These are phyloP conservation scores for Oryzias melastigma DNA, from an alignment of 2,113 vertebrate species.

Conservation along the genomic window DNA sequence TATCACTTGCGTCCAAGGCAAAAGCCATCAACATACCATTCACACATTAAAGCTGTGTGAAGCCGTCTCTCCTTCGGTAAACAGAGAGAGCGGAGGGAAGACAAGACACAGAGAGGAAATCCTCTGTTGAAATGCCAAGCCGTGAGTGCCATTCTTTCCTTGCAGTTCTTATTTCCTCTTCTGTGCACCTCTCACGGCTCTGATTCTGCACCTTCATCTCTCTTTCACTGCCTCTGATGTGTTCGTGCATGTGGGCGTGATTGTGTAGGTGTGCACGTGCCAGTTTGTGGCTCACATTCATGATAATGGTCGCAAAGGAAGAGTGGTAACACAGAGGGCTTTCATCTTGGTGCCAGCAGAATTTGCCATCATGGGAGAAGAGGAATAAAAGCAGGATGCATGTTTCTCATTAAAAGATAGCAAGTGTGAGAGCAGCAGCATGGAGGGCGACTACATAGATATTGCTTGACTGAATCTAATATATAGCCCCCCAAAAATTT, in stretches of 20 bases:
- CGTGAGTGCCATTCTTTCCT: constrained; percentile 55
- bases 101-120: constrained; percentile 74
- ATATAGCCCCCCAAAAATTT: not conserved
- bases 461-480: not conserved
- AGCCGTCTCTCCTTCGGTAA: constrained; percentile 61
- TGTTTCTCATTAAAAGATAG: constrained; percentile 5
- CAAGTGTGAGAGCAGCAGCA: constrained; percentile 6
- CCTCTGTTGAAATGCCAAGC: constrained; percentile 74
- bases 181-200: constrained; percentile 43
- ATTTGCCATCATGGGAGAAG: constrained; percentile 8
- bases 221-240: constrained; percentile 13
- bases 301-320: constrained; percentile 6
- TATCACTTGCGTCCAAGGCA: not conserved
- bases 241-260: constrained; percentile 9
- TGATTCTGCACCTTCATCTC: constrained; percentile 46
- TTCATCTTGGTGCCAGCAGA: constrained; percentile 31
- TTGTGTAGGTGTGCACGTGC: constrained; percentile 19
- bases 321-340: constrained; percentile 24
- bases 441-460: not conserved
- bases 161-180: constrained; percentile 54
- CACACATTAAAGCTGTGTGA: constrained; percentile 23
- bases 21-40: constrained; percentile 7
- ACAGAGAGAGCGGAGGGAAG: constrained; percentile 65
- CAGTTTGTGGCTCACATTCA: constrained; percentile 23
- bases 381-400: constrained; percentile 39